Evolutionary conservation across 2,113 vertebrate species (phyloP).

Genomic region (Ammodytes marinus): DNA sequence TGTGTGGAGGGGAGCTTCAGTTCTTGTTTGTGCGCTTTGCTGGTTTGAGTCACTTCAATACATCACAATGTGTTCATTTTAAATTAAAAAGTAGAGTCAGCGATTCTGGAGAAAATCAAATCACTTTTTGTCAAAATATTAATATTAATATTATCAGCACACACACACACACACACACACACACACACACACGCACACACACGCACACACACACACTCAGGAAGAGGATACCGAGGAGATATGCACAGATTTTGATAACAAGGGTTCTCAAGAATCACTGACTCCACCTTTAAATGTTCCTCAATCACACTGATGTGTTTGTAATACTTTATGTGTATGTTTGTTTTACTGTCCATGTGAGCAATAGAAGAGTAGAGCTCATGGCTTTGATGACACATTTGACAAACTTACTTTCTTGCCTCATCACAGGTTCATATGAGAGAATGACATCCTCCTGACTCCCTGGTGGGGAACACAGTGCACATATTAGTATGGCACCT

Average conservation of each 20-base stretch:
- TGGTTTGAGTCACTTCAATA: too few species aligned
- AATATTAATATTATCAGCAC: too few species aligned
- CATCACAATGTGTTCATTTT: not conserved
- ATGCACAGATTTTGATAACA: too few species aligned
- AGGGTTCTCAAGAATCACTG: too few species aligned
- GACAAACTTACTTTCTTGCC: conserved; percentile 94
- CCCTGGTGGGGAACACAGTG: conserved; percentile 87
- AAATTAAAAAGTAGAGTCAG: too few species aligned
- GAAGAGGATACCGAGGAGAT: too few species aligned
- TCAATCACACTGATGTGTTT: not conserved
- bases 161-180: too few species aligned
- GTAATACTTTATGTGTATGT: not conserved
- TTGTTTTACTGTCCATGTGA: not conserved
- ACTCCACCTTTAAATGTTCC: not conserved
- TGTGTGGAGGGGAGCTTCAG: not conserved
- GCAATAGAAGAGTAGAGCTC: not conserved
- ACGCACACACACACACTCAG: too few species aligned
- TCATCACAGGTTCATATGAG: conserved; percentile 95
- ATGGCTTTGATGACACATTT: not conserved
- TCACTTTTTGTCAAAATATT: too few species aligned
- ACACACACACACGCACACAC: too few species aligned
- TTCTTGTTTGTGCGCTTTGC: not conserved
- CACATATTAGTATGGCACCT: not conserved
- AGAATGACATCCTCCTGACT: conserved; percentile 96
- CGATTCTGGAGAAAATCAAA: too few species aligned